Evolutionary conservation across 2,113 vertebrate genomes (phyloP).

Genomic region (Stegastes partitus): DNA sequence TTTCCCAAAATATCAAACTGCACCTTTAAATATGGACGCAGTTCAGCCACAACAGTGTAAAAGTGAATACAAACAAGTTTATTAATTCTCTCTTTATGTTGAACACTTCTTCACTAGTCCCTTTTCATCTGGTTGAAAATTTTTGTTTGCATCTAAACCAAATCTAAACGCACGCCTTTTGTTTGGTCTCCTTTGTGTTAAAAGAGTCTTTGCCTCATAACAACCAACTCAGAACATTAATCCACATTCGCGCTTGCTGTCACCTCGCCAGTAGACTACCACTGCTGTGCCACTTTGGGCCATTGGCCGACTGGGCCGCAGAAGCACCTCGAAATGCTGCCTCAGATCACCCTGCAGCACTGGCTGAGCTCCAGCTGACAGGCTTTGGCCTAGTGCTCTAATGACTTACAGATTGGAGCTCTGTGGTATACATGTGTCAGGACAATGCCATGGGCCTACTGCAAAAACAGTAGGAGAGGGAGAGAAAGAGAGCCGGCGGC

Average conservation of each 20-base stretch:
- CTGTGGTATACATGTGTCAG: constrained; percentile 87
- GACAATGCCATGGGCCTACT: constrained; percentile 83
- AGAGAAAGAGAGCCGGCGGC: constrained; percentile 74
- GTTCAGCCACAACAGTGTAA: neutral
- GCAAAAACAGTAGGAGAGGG: constrained; percentile 71
- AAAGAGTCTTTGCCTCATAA: constrained; percentile 14
- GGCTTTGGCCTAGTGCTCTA: constrained; percentile 88
- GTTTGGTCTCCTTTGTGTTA: neutral
- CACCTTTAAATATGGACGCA: neutral
- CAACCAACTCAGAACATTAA: constrained; percentile 33
- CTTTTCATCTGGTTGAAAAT: no score
- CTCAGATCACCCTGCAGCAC: constrained; percentile 87
- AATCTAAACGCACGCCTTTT: neutral
- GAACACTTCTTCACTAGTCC: no score
- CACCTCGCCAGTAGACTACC: constrained; percentile 84
- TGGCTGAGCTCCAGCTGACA: constrained; percentile 88
- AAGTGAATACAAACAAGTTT: neutral
- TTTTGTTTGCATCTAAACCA: constrained; percentile 15
- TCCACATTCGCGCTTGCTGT: constrained; percentile 77
- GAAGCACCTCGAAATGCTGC: constrained; percentile 66
- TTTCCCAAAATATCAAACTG: constrained; percentile 8
- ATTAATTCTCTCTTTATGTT: neutral
- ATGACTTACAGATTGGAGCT: constrained; percentile 93
- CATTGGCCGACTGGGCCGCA: constrained; percentile 37
- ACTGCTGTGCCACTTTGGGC: constrained; percentile 78